Evolutionary conservation across 2,797 vertebrate genomes (phyloP).

Genomic region (Morus bassanus): DNA sequence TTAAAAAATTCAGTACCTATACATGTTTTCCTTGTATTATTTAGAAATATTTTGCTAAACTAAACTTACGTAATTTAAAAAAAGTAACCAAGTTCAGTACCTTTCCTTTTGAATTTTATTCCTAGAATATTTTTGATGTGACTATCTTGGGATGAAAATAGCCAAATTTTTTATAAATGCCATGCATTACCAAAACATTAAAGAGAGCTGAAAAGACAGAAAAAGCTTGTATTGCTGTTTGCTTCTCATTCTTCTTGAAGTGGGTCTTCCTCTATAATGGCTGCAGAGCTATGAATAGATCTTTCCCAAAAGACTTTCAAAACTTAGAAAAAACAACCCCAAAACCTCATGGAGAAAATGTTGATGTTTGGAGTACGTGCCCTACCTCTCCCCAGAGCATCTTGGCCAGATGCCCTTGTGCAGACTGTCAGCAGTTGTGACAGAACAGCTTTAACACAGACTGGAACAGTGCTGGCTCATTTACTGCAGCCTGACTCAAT

Average conservation of each 20-base stretch:
- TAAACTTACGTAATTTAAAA: not conserved
- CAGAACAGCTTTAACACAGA: not conserved
- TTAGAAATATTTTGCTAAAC: not conserved
- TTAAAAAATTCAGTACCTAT: not conserved
- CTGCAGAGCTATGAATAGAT: not conserved
- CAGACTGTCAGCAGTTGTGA: not conserved
- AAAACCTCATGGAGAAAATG: not conserved
- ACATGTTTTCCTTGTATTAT: not conserved
- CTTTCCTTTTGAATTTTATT: not conserved
- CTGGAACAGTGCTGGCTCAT: not conserved
- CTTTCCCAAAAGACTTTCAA: not conserved
- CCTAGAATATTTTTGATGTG: not conserved
- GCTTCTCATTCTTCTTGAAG: not conserved
- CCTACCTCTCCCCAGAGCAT: not conserved
- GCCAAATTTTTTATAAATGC: not conserved
- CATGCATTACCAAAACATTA: not conserved
- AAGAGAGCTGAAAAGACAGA: not conserved
- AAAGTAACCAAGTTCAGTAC: not conserved
- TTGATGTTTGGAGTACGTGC: not conserved
- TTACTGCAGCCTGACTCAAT: not conserved
- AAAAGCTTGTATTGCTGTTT: not conserved
- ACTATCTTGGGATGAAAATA: not conserved
- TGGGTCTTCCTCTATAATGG: not conserved
- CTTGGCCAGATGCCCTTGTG: not conserved
- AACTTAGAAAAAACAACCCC: not conserved